phyloP scores from a whole-genome alignment of 2,888 invertebrate species.

The Allacma fusca region DNA sequence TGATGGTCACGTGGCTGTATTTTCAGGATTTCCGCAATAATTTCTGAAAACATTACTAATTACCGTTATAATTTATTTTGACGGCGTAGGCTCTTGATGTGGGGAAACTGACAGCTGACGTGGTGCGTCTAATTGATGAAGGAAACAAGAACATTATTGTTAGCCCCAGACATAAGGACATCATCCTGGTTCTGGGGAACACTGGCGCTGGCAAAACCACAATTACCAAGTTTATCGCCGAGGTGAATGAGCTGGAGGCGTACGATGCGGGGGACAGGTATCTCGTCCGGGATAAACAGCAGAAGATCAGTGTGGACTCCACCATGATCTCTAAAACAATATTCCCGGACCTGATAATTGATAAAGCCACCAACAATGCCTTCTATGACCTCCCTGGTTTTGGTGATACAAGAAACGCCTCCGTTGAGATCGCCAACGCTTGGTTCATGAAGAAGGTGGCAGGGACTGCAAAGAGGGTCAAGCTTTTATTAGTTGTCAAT shows the following conservation, averaged over 20 bases:
- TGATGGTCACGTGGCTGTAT: too few species aligned
- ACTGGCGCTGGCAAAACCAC: constrained; percentile 14
- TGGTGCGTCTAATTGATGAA: too few species aligned
- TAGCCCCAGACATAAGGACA: too few species aligned
- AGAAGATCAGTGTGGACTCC: background rate
- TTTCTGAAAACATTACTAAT: too few species aligned
- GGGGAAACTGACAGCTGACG: too few species aligned
- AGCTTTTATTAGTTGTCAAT: constrained; percentile 21
- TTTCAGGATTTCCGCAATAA: too few species aligned
- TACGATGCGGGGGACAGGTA: background rate
- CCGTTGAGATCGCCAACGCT: background rate
- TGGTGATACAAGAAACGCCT: background rate
- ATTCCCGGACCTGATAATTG: background rate
- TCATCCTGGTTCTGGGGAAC: constrained; percentile 13
- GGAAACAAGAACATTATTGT: too few species aligned
- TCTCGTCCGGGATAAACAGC: constrained; percentile 1
- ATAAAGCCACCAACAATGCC: background rate
- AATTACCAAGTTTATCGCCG: background rate
- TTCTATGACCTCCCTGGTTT: constrained; percentile 19
- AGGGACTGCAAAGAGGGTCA: background rate
- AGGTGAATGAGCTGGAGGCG: background rate
- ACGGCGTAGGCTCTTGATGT: too few species aligned
- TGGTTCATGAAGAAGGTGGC: background rate
- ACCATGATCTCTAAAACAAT: constrained; percentile 6
- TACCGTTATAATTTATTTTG: too few species aligned